Evolutionary conservation across 2,797 vertebrate species (phyloP).

Genomic region (Mormyrops attenuatus): DNA sequence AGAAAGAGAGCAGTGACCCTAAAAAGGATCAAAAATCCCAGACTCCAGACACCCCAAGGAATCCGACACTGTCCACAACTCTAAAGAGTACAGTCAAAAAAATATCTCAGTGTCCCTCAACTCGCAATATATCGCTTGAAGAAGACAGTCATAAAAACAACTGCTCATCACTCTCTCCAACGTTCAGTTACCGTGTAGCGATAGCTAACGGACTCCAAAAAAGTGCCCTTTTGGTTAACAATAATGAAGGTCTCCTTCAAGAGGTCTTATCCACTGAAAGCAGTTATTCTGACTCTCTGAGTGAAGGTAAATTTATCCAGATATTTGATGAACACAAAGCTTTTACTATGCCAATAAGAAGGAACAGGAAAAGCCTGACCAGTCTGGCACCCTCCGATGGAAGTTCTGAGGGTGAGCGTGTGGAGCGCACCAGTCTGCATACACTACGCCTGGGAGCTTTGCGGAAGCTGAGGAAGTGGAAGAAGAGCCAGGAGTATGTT

Average conservation of each 20-base stretch:
- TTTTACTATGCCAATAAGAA: slow-evolving; percentile 89
- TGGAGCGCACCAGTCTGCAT: slow-evolving; percentile 77
- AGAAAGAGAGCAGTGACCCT: slow-evolving; percentile 80
- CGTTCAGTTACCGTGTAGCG: slow-evolving; percentile 94
- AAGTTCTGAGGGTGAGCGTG: slow-evolving; percentile 91
- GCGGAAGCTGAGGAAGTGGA: slow-evolving; percentile 92
- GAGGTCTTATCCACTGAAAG: slow-evolving; percentile 83
- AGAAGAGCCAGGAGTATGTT: slow-evolving; percentile 95
- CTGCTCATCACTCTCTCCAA: slow-evolving; percentile 89
- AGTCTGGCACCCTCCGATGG: slow-evolving; percentile 94
- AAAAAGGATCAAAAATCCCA: slow-evolving; percentile 74
- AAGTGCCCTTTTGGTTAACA: slow-evolving; percentile 63
- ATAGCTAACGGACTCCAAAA: slow-evolving; percentile 93
- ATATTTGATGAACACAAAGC: slow-evolving; percentile 71
- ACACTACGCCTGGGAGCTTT: slow-evolving; percentile 85
- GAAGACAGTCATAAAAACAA: slow-evolving; percentile 76
- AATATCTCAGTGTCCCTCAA: slow-evolving; percentile 84
- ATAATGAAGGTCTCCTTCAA: slow-evolving; percentile 74
- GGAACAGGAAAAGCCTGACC: slow-evolving; percentile 91
- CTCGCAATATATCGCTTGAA: slow-evolving; percentile 81
- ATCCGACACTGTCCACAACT: slow-evolving; percentile 79
- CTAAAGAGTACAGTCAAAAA: slow-evolving; percentile 93
- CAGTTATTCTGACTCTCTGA: slow-evolving; percentile 79
- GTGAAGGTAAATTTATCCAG: slow-evolving; percentile 70
- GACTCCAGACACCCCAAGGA: slow-evolving; percentile 67